A percentile compares a stretch with the other conserved stretches of the same genome.
Conservation (phyloP, 2,888 invertebrate genomes). For the Tachina fera region DNA sequence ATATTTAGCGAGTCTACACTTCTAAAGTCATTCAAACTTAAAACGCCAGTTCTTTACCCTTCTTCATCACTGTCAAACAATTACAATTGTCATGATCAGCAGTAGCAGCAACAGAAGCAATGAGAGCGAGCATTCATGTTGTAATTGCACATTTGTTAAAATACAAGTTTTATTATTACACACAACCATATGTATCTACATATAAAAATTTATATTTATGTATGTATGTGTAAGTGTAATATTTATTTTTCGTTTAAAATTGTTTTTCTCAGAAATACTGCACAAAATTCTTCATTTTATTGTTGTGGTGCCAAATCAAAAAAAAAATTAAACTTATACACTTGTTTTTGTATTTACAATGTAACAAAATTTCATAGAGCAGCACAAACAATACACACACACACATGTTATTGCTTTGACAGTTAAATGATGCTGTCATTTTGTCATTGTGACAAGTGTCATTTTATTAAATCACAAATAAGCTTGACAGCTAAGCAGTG, state of each 20-base stretch:
- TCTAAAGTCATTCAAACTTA: conserved; percentile 38
- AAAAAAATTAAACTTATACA: neutral
- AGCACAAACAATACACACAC: conserved; percentile 26
- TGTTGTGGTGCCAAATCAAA: conserved; percentile 2
- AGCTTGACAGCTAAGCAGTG: conserved; percentile 77
- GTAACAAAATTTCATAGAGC: conserved; percentile 52
- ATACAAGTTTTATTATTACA: conserved; percentile 53
- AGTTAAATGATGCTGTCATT: conserved; percentile 81
- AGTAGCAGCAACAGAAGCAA: neutral
- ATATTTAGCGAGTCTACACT: conserved; percentile 20
- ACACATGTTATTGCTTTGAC: conserved; percentile 74
- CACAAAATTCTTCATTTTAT: conserved; percentile 42
- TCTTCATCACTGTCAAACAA: conserved; percentile 45
- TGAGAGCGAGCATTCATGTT: conserved; percentile 50
- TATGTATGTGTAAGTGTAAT: too few relatives aligned
- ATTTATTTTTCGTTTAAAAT: conserved; percentile 14
- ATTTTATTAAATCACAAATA: conserved; percentile 77
- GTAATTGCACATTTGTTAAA: conserved; percentile 65
- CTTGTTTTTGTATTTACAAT: conserved; percentile 36
- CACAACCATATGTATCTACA: too few relatives aligned
- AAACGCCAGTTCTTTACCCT: conserved; percentile 37
- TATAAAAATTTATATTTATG: neutral
- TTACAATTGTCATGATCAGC: conserved; percentile 33
- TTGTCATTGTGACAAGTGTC: conserved; percentile 82
- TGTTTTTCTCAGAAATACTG: conserved; percentile 39